Base-by-base conservation (phyloP, 2,888 invertebrate species). In the Cephus runcator region DNA sequence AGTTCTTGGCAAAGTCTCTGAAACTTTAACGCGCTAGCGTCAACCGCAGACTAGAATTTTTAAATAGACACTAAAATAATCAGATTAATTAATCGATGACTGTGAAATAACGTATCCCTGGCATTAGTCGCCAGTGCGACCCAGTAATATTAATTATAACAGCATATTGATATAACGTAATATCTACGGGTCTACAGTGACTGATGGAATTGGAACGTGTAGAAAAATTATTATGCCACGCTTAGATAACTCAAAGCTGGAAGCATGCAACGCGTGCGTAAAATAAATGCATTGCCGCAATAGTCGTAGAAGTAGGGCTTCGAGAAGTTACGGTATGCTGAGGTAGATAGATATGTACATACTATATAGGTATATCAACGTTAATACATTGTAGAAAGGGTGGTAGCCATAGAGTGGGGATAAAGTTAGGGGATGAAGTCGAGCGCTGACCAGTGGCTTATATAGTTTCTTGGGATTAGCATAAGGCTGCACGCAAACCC, bases 401-500 rank as follows among this genome's bases (percentile, higher is more conserved):
- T 56, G 56, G 9, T 23, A 56, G 23, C 56, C 23, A 56, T 56
- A 56, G 56, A 56, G 56, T 56, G 56, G 56, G 56, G 80, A 81
- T 80, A 83, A 78, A 75, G 79, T 75, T 79, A 81, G 82, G 83
- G 85, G 83, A 81, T 84, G 83, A 85, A 83, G 82, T 86, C 85
- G 83, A 86, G 83, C 84, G 84, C 87, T 88, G 89, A 87, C 88
- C 89, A 87, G 85, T 83, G 83, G 87, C 85, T 87, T 87, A 86
- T 71, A 31, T 84, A 88, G 87, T 86, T 83, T 79, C 81, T 82
- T 80, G 75, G 80, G 87, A 91, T 91, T 91, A 91, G 89, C 91
- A 91, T 91, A 88, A 85, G 85, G 80, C 81, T 83, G 86, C 89
- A 91, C 91, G 91, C 91, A 85, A 88, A 84, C 83, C 85, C 85